Evolutionary conservation across 1,140 invertebrate species (phyloP), one percentile per base, ranked within the genome.

Genomic region (Drosophila sulfurigaster): DNA sequence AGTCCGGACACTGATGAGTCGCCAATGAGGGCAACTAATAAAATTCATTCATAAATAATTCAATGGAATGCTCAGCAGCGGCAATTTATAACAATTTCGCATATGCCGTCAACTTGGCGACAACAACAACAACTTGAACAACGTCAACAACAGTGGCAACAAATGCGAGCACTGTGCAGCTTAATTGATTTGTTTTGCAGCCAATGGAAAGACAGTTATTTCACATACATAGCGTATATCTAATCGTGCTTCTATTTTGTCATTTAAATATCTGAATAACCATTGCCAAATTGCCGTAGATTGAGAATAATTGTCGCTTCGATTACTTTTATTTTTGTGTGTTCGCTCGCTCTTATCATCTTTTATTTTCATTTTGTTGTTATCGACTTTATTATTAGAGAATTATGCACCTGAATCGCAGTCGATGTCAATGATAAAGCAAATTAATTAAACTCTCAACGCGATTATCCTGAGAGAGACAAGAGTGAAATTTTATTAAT

Each of bases 11-110:
- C 83, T 87, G 83, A 87, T 87, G 83, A 87, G 83, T 81, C 81
- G 80, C 77, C 83, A 87, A 87, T 87, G 83, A 88, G 83, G 83
- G 83, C 83, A 87, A 83, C 83, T 87, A 88, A 87, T 87, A 87
- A 87, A 87, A 88, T 87, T 88, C 83, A 88, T 88, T 88, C 81
- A 88, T 88, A 88, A 88, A 88, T 88, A 88, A 88, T 88, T 88
- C 85, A 88, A 88, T 89, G 78, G 81, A 69, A 76, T 59, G 68
- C 46, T 41, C 48, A 64, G 52, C 63, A 64, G 28, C 69, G 63
- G 67, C 82, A 87, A 87, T 87, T 88, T 87, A 87, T 87, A 87
- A 88, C 82, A 87, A 87, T 88, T 88, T 87, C 82, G 83, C 83
- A 86, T 85, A 83, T 75, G 82, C 72, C 66, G 69, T 73, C 79